Evolutionary conservation across 2,113 vertebrate species (phyloP).

Genomic region (Hydrolagus affinis): DNA sequence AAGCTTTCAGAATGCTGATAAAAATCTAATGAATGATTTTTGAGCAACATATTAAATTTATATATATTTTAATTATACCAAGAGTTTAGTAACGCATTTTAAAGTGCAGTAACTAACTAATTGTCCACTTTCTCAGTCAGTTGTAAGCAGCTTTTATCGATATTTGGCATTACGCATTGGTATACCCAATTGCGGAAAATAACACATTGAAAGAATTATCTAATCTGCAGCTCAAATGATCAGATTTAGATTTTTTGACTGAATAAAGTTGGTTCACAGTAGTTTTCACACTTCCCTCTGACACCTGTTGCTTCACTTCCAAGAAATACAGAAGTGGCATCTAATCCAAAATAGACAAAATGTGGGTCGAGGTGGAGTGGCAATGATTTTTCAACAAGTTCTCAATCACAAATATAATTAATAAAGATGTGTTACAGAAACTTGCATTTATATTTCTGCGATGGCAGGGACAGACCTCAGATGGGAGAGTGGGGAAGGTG

Average conservation of each 20-base stretch:
- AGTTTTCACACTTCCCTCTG: not conserved
- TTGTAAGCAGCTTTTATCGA: not conserved
- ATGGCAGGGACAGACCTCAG: no score
- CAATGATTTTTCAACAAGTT: not conserved
- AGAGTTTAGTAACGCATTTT: not conserved
- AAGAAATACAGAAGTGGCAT: not conserved
- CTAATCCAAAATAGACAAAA: not conserved
- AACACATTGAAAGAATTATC: not conserved
- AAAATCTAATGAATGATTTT: not conserved
- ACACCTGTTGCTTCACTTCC: not conserved
- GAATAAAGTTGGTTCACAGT: not conserved
- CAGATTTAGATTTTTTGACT: not conserved
- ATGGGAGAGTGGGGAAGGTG: no score
- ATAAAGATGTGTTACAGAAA: not conserved
- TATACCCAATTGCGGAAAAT: not conserved
- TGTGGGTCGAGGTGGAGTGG: not conserved
- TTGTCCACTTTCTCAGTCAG: not conserved
- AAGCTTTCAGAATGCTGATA: not conserved
- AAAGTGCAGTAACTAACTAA: not conserved
- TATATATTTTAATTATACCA: not conserved
- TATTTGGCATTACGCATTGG: not conserved
- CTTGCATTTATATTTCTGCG: no score
- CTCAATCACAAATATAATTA: not conserved
- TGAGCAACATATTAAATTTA: not conserved
- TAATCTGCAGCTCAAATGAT: not conserved